Evolutionary conservation across 2,797 vertebrate genomes (phyloP).

Genomic region (Chloroceryle amazona): DNA sequence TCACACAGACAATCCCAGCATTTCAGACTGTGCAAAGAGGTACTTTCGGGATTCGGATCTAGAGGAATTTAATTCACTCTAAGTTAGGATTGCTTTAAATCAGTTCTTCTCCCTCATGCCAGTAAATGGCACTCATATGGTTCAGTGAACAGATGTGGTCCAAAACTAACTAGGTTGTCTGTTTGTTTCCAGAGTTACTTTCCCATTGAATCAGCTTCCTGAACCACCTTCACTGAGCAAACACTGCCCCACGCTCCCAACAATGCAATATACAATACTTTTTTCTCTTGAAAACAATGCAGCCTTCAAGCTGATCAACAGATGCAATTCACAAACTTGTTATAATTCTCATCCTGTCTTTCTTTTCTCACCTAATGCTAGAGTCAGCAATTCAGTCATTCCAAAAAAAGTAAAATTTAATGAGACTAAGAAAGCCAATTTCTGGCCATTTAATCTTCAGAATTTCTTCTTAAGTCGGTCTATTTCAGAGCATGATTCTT

Average conservation of each 20-base stretch:
- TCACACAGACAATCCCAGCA: background rate
- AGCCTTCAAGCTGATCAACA: background rate
- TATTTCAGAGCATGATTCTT: background rate
- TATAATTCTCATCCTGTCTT: background rate
- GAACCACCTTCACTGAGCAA: background rate
- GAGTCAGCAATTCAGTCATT: background rate
- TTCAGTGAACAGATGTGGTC: background rate
- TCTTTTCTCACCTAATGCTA: background rate
- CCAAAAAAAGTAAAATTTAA: background rate
- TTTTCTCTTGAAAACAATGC: background rate
- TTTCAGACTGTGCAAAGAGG: background rate
- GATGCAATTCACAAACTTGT: background rate
- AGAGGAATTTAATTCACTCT: background rate
- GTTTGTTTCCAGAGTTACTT: background rate
- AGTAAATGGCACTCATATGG: background rate
- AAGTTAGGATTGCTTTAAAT: background rate
- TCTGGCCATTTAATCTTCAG: background rate
- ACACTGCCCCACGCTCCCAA: background rate
- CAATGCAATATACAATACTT: background rate
- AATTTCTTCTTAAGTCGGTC: background rate
- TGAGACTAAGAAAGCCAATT: background rate
- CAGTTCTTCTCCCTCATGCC: background rate
- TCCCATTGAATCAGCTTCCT: background rate
- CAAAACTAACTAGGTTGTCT: background rate
- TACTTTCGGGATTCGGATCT: background rate